These are phyloP conservation scores for Tokudaia muenninki DNA, from an alignment of 2,797 vertebrate genomes.

Conservation along the genomic window DNA sequence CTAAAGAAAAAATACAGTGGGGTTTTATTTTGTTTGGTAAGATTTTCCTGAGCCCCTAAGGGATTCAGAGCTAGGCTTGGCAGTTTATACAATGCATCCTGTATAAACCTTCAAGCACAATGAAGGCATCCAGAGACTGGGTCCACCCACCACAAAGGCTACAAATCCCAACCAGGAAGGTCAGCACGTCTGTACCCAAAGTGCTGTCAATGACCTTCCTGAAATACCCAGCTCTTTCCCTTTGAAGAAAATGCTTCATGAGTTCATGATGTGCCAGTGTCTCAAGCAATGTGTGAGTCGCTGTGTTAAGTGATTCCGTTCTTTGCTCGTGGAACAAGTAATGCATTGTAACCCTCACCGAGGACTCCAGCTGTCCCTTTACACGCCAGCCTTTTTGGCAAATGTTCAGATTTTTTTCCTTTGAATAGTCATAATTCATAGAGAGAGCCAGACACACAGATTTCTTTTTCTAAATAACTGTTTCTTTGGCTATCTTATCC, in stretches of 20 bases:
- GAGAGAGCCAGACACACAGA: slow-evolving; percentile 82
- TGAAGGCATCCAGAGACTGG: slow-evolving; percentile 29
- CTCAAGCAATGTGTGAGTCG: slow-evolving; percentile 72
- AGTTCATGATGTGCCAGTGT: slow-evolving; percentile 82
- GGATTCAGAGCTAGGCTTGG: slow-evolving; percentile 49
- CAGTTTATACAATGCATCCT: slow-evolving; percentile 64
- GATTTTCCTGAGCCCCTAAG: slow-evolving; percentile 61
- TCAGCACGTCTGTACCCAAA: slow-evolving; percentile 72
- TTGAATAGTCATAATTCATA: slow-evolving; percentile 90
- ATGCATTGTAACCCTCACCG: slow-evolving; percentile 86
- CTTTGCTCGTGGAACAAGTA: slow-evolving; percentile 84
- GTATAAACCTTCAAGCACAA: slow-evolving; percentile 63
- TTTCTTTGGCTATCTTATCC: slow-evolving; percentile 82
- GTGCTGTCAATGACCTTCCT: slow-evolving; percentile 80
- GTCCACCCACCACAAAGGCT: slow-evolving; percentile 45
- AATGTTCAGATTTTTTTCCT: slow-evolving; percentile 80
- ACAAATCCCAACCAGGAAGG: slow-evolving; percentile 60
- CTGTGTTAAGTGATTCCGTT: slow-evolving; percentile 79
- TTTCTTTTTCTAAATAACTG: slow-evolving; percentile 77
- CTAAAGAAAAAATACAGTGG: slow-evolving; percentile 61
- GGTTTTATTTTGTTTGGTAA: slow-evolving; percentile 72
- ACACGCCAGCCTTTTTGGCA: slow-evolving; percentile 86
- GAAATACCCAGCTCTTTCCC: slow-evolving; percentile 77
- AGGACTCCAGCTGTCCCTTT: slow-evolving; percentile 89
- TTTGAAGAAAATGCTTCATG: slow-evolving; percentile 85